A percentile compares a stretch with the other conserved stretches of the same genome.
Conservation (phyloP, 23 tunicate genomes). For the Oikopleura albicans region DNA sequence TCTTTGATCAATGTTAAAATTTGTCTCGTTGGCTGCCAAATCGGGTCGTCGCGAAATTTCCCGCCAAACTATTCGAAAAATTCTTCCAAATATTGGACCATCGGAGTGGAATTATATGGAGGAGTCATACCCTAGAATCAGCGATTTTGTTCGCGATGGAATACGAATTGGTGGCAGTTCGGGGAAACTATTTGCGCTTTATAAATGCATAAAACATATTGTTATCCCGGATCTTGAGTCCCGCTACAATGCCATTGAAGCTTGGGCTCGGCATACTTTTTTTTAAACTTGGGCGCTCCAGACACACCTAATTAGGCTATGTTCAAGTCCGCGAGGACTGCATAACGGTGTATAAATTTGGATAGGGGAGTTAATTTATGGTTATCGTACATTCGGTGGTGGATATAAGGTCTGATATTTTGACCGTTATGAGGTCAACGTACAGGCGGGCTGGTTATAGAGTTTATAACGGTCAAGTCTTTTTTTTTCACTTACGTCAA, state of each 20-base stretch:
- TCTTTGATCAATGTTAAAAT: background rate
- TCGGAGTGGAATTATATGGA: conserved; percentile 7
- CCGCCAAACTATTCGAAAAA: background rate
- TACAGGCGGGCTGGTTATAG: no score
- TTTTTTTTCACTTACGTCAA: no score
- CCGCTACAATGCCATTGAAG: background rate
- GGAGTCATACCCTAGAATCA: background rate
- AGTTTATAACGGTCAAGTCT: no score
- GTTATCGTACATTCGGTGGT: no score
- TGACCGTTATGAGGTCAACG: no score
- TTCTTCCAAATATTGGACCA: background rate
- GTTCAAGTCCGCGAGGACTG: no score
- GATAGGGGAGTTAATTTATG: no score
- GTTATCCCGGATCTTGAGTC: background rate
- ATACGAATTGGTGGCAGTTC: background rate
- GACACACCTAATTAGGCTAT: no score
- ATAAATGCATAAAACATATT: background rate
- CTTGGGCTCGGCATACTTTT: no score
- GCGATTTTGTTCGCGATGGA: background rate
- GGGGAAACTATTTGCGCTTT: background rate
- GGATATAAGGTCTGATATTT: no score
- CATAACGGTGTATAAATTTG: no score
- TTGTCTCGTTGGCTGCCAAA: background rate
- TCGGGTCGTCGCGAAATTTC: background rate
- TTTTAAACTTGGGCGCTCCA: no score